A percentile compares a stretch with the other conserved stretches of the same genome.
Conservation (phyloP, 2,888 invertebrate species). For the Pseudococcus viburni region DNA sequence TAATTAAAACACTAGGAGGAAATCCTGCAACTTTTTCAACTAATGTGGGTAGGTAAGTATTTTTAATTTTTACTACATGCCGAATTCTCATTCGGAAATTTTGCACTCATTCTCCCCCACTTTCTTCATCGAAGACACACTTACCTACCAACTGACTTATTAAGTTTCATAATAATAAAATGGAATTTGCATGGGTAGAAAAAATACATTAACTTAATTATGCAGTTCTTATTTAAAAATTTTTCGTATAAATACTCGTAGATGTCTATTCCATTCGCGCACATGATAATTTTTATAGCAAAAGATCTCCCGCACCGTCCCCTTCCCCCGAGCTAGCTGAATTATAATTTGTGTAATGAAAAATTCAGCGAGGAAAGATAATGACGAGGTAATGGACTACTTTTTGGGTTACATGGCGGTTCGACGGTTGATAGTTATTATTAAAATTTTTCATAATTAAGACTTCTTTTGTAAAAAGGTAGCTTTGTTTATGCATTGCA, state of each 20-base stretch:
- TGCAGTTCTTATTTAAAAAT: neutral
- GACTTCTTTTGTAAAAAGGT: neutral
- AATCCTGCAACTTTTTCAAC: too few relatives aligned
- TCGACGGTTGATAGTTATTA: neutral
- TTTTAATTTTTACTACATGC: too few relatives aligned
- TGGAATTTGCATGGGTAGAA: neutral
- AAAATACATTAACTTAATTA: neutral
- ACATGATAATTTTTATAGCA: neutral
- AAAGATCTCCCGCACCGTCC: neutral
- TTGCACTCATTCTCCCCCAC: neutral
- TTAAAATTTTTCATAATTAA: conserved; percentile 19
- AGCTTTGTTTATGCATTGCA: neutral
- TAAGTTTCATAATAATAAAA: conserved; percentile 7
- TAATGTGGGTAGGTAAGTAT: too few relatives aligned
- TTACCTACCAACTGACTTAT: neutral
- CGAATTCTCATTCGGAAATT: neutral
- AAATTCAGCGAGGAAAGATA: neutral
- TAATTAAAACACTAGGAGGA: too few relatives aligned
- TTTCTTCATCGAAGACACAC: neutral
- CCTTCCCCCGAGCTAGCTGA: neutral
- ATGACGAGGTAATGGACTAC: conserved; percentile 18
- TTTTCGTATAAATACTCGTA: neutral
- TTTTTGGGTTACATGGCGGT: neutral
- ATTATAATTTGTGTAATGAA: neutral
- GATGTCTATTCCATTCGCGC: neutral